phyloP scores from a whole-genome alignment of 2,888 invertebrate species.

The Tiliacea citrago region DNA sequence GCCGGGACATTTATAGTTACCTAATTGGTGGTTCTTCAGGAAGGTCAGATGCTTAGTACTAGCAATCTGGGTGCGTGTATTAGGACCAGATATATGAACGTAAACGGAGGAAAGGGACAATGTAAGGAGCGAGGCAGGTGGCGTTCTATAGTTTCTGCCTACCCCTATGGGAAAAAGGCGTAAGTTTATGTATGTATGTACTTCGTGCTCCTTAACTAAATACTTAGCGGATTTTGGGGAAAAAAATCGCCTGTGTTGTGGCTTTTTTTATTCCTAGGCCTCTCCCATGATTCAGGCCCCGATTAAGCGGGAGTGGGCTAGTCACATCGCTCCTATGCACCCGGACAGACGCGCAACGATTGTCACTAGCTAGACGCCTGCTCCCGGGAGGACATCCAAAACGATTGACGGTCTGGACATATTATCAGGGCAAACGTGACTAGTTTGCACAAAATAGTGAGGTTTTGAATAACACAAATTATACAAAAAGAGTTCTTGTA shows the following conservation, averaged over 20 bases:
- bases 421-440: neutral
- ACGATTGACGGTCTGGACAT: neutral
- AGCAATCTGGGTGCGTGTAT: no score
- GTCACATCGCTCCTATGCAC: neutral
- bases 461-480: neutral
- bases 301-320: neutral
- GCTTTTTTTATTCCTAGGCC: neutral
- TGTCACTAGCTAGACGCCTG: neutral
- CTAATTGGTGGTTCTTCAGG: no score
- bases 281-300: neutral
- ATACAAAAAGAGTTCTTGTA: neutral
- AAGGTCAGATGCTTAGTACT: no score
- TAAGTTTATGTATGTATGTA: no score
- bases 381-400: neutral
- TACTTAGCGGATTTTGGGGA: no score
- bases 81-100: no score
- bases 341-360: neutral
- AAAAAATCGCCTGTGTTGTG: neutral
- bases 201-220: neutral
- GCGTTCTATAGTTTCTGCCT: no score
- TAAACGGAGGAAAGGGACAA: no score
- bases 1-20: no score
- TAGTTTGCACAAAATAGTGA: neutral
- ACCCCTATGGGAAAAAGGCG: no score
- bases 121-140: no score